These are phyloP conservation scores for Salvelinus namaycush DNA, from an alignment of 2,113 vertebrate species.

Conservation along the genomic window DNA sequence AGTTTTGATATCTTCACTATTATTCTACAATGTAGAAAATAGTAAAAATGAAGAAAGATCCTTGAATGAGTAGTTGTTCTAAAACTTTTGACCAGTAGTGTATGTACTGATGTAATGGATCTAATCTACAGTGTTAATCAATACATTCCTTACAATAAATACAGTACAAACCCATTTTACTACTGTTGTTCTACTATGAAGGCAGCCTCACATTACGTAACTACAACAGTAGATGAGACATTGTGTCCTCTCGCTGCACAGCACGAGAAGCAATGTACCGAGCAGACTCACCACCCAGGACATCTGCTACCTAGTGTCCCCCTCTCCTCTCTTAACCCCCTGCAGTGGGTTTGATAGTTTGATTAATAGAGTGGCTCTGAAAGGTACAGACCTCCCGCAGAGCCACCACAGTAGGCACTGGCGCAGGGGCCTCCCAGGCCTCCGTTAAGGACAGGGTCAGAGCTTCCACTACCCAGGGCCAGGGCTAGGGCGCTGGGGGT, in stretches of 20 bases:
- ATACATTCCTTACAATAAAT: no score
- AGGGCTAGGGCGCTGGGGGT: slow-evolving; percentile 67
- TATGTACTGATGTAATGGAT: no score
- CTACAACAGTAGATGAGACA: neutral
- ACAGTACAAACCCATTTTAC: no score
- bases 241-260: neutral
- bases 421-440: slow-evolving; percentile 80
- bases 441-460: slow-evolving; percentile 83
- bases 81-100: no score
- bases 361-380: neutral
- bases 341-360: neutral
- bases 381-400: slow-evolving; percentile 78
- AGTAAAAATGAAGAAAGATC: no score
- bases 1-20: no score
- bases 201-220: neutral
- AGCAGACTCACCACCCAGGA: neutral
- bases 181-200: no score
- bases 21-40: no score
- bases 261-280: neutral
- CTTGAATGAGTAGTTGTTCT: no score
- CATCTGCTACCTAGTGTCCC: neutral
- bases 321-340: neutral
- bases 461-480: slow-evolving; percentile 82
- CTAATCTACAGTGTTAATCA: no score
- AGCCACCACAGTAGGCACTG: slow-evolving; percentile 84